A percentile compares a stretch with the other conserved stretches of the same genome.
phyloP scores from a whole-genome alignment of 64 coral and sea anemone species.

The Platygyra sinensis region DNA sequence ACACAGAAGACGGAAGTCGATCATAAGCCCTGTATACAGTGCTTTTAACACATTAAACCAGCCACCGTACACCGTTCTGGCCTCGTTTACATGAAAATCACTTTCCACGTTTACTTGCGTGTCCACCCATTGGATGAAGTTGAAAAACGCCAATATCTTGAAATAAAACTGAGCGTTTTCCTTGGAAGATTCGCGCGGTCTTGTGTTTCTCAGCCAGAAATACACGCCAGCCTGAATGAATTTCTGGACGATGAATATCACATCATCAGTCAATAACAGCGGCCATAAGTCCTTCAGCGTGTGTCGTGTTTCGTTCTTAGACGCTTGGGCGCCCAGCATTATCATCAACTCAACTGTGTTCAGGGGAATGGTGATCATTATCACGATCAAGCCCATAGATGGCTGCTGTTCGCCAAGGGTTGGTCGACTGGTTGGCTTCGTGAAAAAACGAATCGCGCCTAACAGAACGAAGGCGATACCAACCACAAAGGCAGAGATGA shows the following conservation, averaged over 20 bases:
- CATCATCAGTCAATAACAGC: not conserved
- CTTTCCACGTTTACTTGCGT: not conserved
- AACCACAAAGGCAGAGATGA: constrained; percentile 6
- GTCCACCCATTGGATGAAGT: constrained; percentile 21
- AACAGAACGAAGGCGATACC: constrained; percentile 21
- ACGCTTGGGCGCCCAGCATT: not conserved
- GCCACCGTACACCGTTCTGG: not conserved
- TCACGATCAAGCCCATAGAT: constrained; percentile 13
- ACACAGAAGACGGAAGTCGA: constrained; percentile 26
- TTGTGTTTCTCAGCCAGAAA: not conserved
- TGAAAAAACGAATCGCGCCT: constrained; percentile 10
- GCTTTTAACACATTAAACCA: not conserved
- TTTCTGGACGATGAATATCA: constrained; percentile 1
- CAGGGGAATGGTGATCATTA: constrained; percentile 9
- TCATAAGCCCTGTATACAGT: not conserved
- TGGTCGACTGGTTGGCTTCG: not conserved
- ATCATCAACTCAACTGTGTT: constrained; percentile 4
- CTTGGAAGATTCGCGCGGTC: not conserved
- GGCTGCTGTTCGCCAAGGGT: constrained; percentile 24
- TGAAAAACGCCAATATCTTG: constrained; percentile 21
- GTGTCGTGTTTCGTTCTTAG: not conserved
- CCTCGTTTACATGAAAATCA: not conserved
- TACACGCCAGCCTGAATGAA: constrained; percentile 1
- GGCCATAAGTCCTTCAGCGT: not conserved
- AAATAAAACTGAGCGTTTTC: constrained; percentile 33